Percentiles rank a stretch among this genome's conserved stretches.
These are phyloP conservation scores for Carduelis carduelis DNA, from an alignment of 2,797 vertebrate species.

Conservation along the genomic window DNA sequence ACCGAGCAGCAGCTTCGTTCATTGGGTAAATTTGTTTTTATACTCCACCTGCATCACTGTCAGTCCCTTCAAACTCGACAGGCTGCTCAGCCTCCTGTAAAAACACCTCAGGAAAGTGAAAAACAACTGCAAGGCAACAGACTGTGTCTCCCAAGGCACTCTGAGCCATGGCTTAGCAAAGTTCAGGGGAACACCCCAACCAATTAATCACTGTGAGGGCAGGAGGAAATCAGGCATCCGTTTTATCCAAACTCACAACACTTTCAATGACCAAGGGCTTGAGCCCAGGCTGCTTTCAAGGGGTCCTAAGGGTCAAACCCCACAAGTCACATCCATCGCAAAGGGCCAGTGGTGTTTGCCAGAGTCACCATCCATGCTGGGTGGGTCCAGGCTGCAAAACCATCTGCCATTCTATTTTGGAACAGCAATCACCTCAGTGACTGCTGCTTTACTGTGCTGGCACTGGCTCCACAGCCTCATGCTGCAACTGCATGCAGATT, in stretches of 20 bases:
- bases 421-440: not conserved
- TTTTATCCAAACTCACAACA: not conserved
- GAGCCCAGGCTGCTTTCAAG: not conserved
- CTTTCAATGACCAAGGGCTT: not conserved
- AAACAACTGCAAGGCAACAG: not conserved
- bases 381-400: not conserved
- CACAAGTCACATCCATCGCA: not conserved
- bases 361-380: not conserved
- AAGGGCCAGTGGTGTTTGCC: not conserved
- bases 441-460: not conserved
- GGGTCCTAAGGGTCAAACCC: not conserved
- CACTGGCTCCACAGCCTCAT: not conserved
- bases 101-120: not conserved
- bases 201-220: no score
- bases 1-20: not conserved
- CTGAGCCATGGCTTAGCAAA: not conserved
- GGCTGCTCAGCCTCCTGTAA: not conserved
- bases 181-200: rapidly evolving
- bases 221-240: not conserved
- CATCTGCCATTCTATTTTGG: not conserved
- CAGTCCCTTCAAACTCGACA: not conserved
- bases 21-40: not conserved
- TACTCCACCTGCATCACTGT: not conserved
- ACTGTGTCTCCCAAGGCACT: not conserved
- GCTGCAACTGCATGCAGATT: not conserved